A percentile compares a stretch with the other conserved stretches of the same genome.
phyloP scores from a whole-genome alignment of 2,888 invertebrate genomes.

The Drosophila leonis region DNA sequence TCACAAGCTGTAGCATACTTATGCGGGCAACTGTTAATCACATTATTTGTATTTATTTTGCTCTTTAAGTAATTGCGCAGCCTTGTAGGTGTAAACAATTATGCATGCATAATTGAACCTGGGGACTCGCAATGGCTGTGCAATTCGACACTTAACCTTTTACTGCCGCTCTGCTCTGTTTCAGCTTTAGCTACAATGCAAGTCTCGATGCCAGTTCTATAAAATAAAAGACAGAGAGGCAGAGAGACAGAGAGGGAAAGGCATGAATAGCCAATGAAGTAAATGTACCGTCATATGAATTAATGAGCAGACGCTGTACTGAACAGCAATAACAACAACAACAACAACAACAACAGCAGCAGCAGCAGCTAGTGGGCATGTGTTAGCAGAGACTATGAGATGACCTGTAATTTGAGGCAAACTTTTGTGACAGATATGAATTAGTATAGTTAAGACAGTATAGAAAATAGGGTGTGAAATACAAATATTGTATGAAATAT shows the following conservation, averaged over 20 bases:
- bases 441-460: background rate
- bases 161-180: slow-evolving; percentile 23
- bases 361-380: slow-evolving; percentile 11
- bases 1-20: slow-evolving; percentile 3
- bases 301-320: slow-evolving; percentile 63
- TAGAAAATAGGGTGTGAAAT: background rate
- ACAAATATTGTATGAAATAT: background rate
- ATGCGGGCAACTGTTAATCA: slow-evolving; percentile 13
- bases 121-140: slow-evolving; percentile 47
- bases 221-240: background rate
- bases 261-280: slow-evolving; percentile 69
- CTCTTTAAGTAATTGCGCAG: slow-evolving; percentile 32
- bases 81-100: slow-evolving; percentile 54
- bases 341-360: slow-evolving; percentile 3
- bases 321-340: slow-evolving; percentile 30
- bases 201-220: slow-evolving; percentile 18
- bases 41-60: slow-evolving; percentile 13
- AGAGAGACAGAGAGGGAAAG: slow-evolving; percentile 1
- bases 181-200: background rate
- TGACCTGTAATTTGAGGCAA: background rate
- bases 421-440: background rate
- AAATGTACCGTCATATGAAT: slow-evolving; percentile 76
- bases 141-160: slow-evolving; percentile 73
- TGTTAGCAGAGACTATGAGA: background rate
- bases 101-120: slow-evolving; percentile 68